A percentile compares a stretch with the other conserved stretches of the same genome.
phyloP scores from a whole-genome alignment of 2,797 vertebrate species.

The Sebastes taczanowskii region DNA sequence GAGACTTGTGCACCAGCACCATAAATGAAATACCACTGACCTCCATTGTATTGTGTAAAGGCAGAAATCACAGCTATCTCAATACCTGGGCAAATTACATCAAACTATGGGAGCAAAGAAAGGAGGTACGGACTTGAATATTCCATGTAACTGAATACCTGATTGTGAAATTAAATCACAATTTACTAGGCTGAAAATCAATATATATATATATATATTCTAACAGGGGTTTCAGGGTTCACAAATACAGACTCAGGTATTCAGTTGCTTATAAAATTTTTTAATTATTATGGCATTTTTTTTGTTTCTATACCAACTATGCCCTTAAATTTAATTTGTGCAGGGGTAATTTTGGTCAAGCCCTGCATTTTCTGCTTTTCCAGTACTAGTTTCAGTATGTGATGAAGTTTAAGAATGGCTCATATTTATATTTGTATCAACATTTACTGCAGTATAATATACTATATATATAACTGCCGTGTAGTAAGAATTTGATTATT shows the following conservation, averaged over 20 bases:
- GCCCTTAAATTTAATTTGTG: neutral
- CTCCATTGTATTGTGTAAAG: neutral
- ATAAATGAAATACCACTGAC: neutral
- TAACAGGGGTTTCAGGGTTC: no score
- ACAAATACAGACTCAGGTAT: no score
- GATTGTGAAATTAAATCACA: neutral
- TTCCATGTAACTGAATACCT: neutral
- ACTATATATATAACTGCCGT: no score
- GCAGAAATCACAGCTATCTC: neutral
- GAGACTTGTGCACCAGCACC: neutral
- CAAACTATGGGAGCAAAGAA: neutral
- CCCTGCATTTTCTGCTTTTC: neutral
- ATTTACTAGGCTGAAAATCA: neutral
- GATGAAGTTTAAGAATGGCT: neutral
- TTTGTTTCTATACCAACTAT: neutral
- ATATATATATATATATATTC: no score
- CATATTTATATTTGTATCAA: no score
- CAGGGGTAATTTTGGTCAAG: neutral
- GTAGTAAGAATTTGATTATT: no score
- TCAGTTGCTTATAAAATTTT: fast-evolving
- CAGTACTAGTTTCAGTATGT: neutral
- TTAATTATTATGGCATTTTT: neutral
- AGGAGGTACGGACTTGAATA: neutral
- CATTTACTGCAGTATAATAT: no score
- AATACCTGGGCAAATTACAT: neutral